phyloP scores from a whole-genome alignment of 2,888 invertebrate genomes.

The Drosophila affinis region DNA sequence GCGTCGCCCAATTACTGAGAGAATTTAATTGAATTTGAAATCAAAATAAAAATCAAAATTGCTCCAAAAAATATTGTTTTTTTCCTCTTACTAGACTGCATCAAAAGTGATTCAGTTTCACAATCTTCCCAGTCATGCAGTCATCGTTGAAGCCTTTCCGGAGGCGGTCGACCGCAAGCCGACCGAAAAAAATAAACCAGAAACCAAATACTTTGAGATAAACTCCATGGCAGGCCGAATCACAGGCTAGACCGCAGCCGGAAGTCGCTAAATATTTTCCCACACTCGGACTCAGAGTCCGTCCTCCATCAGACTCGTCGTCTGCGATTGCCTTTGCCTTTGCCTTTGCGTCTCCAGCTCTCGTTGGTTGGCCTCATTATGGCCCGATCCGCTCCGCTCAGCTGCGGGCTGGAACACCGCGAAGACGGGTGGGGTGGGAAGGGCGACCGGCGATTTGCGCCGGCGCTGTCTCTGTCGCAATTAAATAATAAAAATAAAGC shows the following conservation, averaged over 20 bases:
- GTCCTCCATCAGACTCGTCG: neutral
- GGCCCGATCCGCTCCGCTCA: conserved; percentile 38
- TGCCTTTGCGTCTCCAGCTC: conserved; percentile 14
- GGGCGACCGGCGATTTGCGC: conserved; percentile 49
- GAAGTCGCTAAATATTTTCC: conserved; percentile 81
- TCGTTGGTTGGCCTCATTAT: conserved; percentile 68
- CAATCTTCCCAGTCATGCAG: conserved; percentile 25
- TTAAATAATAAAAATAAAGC: conserved; percentile 71
- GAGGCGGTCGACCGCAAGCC: conserved; percentile 47
- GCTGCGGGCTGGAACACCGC: neutral
- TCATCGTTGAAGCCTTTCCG: conserved; percentile 58
- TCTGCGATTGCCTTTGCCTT: conserved; percentile 8
- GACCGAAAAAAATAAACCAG: conserved; percentile 32
- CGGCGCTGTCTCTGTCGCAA: conserved; percentile 78
- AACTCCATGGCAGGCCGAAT: conserved; percentile 55
- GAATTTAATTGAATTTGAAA: conserved; percentile 8
- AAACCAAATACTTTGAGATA: conserved; percentile 35
- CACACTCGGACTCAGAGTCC: conserved; percentile 63
- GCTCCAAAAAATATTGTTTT: conserved; percentile 4
- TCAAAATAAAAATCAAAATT: conserved; percentile 15
- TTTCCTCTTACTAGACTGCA: neutral
- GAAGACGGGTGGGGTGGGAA: neutral
- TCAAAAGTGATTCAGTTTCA: neutral
- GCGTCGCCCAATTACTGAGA: neutral
- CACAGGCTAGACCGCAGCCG: conserved; percentile 72